These are phyloP conservation scores for Prunella himalayana DNA, from an alignment of 2,113 vertebrate species.

Conservation along the genomic window DNA sequence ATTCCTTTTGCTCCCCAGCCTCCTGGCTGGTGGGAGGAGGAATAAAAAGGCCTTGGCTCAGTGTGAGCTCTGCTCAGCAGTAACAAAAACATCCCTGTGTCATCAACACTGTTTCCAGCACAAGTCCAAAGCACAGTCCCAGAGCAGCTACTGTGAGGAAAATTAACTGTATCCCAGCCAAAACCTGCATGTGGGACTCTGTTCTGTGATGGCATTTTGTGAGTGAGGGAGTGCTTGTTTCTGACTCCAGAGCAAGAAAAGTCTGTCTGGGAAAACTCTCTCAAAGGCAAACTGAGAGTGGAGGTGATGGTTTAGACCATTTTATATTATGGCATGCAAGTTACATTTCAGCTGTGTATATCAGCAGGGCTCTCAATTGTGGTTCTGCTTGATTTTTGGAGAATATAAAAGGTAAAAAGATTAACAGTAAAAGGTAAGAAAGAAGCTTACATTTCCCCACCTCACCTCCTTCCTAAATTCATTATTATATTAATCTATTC, in stretches of 20 bases:
- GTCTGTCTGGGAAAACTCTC: neutral
- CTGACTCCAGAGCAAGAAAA: neutral
- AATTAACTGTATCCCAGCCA: neutral
- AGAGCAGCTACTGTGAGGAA: neutral
- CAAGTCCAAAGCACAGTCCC: neutral
- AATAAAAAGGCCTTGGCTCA: neutral
- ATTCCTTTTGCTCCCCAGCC: neutral
- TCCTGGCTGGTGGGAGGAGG: neutral
- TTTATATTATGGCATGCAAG: neutral
- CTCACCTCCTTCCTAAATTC: rapidly evolving
- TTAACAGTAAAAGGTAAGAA: neutral
- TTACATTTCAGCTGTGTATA: neutral
- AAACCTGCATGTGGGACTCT: neutral
- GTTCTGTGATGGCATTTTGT: neutral
- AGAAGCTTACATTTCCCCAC: neutral
- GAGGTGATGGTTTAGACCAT: neutral
- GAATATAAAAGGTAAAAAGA: neutral
- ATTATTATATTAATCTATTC: neutral
- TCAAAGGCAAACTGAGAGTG: neutral
- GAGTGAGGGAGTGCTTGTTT: neutral
- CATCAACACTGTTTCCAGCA: neutral
- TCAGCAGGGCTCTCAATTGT: neutral
- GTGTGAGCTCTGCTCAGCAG: neutral
- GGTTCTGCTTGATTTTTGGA: neutral
- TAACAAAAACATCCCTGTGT: neutral